Conservation (phyloP, 2,797 vertebrate genomes). For the Girardinus metallicus region DNA sequence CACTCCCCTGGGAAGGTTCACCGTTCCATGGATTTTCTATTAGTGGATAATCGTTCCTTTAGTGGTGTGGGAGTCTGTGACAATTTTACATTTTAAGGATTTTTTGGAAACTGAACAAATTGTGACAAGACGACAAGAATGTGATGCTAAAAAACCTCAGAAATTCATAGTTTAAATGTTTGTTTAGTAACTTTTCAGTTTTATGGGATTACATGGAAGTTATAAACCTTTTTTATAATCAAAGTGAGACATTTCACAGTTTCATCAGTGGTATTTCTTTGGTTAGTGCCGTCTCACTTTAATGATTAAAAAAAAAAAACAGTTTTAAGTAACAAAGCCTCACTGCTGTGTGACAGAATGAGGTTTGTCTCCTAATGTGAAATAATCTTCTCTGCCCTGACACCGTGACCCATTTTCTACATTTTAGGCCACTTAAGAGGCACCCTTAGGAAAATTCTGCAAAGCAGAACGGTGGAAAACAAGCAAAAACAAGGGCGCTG, state of each 20-base stretch:
- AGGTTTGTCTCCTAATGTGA: slow-evolving; percentile 41
- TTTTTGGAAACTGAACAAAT: background rate
- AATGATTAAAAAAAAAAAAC: background rate
- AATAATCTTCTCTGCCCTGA: slow-evolving; percentile 37
- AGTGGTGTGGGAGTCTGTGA: background rate
- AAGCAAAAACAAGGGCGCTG: slow-evolving; percentile 36
- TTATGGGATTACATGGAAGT: background rate
- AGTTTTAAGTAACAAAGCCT: background rate
- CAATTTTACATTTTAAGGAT: background rate
- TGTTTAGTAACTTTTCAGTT: background rate
- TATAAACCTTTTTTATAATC: background rate
- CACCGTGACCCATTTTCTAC: slow-evolving; percentile 35
- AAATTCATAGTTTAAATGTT: background rate
- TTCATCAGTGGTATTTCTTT: background rate
- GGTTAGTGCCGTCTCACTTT: background rate
- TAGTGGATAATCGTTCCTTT: background rate
- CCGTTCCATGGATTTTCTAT: background rate
- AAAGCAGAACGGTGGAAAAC: slow-evolving; percentile 48
- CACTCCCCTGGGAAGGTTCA: background rate
- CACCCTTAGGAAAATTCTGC: slow-evolving; percentile 47
- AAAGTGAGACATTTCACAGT: background rate
- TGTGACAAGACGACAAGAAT: background rate
- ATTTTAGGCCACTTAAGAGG: slow-evolving; percentile 53
- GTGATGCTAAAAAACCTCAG: background rate
- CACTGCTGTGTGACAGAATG: slow-evolving; percentile 13